Evolutionary conservation across 2,113 vertebrate genomes (phyloP).

Genomic region (Lampris incognitus): DNA sequence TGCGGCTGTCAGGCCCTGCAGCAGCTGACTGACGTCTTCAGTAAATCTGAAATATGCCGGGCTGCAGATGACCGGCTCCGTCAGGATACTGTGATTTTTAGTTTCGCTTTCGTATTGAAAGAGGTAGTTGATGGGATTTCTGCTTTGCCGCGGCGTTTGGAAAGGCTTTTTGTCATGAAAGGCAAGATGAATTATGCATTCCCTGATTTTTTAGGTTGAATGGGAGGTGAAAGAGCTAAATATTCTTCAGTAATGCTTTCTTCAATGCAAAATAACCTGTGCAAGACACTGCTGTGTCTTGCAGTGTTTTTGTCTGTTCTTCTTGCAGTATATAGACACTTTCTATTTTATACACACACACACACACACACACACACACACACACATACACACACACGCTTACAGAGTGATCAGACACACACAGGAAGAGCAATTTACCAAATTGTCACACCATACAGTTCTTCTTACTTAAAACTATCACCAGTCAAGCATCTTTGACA

Average conservation of each 20-base stretch:
- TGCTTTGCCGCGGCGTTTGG: background rate
- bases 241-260: slow-evolving; percentile 7
- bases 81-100: no score
- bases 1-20: slow-evolving; percentile 23
- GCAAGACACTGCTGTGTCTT: background rate
- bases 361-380: background rate
- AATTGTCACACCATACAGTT: no score
- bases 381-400: background rate
- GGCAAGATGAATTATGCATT: background rate
- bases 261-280: background rate
- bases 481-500: slow-evolving; percentile 37
- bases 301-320: no score
- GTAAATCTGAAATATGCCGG: slow-evolving; percentile 13
- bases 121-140: slow-evolving; percentile 17
- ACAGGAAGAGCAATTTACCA: no score
- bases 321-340: no score
- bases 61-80: no score
- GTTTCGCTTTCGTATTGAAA: background rate
- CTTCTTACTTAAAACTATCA: slow-evolving; percentile 7
- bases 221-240: background rate
- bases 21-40: slow-evolving; percentile 27
- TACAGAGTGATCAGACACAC: background rate
- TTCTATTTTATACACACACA: background rate
- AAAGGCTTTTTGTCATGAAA: background rate
- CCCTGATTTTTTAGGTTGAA: slow-evolving; percentile 23